A percentile compares a stretch with the other conserved stretches of the same genome.
These are phyloP conservation scores for Macrosteles quadrilineatus DNA, from an alignment of 1,140 invertebrate genomes.

Conservation along the genomic window DNA sequence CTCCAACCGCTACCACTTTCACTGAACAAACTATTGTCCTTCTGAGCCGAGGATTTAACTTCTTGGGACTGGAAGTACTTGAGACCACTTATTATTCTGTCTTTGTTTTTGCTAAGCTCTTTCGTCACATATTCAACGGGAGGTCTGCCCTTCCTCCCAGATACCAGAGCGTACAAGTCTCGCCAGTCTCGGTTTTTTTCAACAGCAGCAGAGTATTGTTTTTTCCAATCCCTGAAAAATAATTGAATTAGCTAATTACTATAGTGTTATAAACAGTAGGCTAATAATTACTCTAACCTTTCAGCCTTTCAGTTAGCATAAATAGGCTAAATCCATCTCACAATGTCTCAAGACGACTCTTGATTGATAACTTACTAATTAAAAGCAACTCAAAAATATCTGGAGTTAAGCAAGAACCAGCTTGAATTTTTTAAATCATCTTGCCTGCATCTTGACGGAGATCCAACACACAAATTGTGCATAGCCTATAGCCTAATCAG, in stretches of 20 bases:
- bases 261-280: no score
- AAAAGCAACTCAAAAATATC: no score
- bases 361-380: no score
- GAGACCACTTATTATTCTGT: neutral
- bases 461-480: no score
- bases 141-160: constrained; percentile 4
- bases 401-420: no score
- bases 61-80: constrained; percentile 13
- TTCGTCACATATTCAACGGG: neutral
- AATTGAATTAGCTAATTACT: neutral
- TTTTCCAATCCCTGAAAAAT: constrained; percentile 17
- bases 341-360: no score
- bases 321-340: no score
- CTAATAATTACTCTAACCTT: no score
- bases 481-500: no score
- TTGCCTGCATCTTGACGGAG: no score
- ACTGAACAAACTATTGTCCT: neutral
- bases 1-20: neutral
- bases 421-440: no score
- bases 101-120: constrained; percentile 3
- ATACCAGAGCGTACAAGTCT: constrained; percentile 8
- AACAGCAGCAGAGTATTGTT: neutral
- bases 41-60: constrained; percentile 3
- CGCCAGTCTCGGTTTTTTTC: constrained; percentile 16
- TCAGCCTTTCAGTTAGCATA: no score